phyloP scores from a whole-genome alignment of 1,140 invertebrate species.

The Brachionus asplanchnoidis region DNA sequence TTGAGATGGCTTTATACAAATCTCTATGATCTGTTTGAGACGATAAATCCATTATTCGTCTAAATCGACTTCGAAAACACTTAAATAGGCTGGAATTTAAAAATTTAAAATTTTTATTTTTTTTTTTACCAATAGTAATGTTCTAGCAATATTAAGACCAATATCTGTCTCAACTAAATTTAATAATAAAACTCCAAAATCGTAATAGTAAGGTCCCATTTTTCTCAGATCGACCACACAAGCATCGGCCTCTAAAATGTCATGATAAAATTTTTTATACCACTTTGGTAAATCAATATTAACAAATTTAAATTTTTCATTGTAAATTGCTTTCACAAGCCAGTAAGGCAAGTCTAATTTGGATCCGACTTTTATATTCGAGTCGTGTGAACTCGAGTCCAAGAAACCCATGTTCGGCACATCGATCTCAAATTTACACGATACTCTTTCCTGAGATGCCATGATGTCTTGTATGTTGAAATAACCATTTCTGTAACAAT shows the following conservation, averaged over 20 bases:
- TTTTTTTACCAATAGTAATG: neutral
- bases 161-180: slow-evolving; percentile 27
- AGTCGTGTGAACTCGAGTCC: slow-evolving; percentile 38
- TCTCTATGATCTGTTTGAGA: slow-evolving; percentile 35
- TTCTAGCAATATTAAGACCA: slow-evolving; percentile 24
- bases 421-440: slow-evolving; percentile 39
- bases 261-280: slow-evolving; percentile 42
- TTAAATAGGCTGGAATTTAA: neutral
- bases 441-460: slow-evolving; percentile 35
- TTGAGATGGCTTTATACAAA: slow-evolving; percentile 34
- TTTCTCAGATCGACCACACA: slow-evolving; percentile 36
- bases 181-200: slow-evolving; percentile 27
- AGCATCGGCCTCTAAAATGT: slow-evolving; percentile 37
- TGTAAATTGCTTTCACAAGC: slow-evolving; percentile 35
- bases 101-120: neutral
- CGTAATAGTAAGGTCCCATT: slow-evolving; percentile 42
- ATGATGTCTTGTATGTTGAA: slow-evolving; percentile 35
- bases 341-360: slow-evolving; percentile 38
- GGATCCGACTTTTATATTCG: slow-evolving; percentile 19
- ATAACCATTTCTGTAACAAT: slow-evolving; percentile 36
- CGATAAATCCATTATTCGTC: slow-evolving; percentile 38
- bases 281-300: slow-evolving; percentile 41
- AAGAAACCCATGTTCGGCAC: slow-evolving; percentile 40
- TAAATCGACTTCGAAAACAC: slow-evolving; percentile 39
- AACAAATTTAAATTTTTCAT: slow-evolving; percentile 41